Conservation (phyloP, 2,113 vertebrate genomes). For the Syrrhaptes paradoxus region DNA sequence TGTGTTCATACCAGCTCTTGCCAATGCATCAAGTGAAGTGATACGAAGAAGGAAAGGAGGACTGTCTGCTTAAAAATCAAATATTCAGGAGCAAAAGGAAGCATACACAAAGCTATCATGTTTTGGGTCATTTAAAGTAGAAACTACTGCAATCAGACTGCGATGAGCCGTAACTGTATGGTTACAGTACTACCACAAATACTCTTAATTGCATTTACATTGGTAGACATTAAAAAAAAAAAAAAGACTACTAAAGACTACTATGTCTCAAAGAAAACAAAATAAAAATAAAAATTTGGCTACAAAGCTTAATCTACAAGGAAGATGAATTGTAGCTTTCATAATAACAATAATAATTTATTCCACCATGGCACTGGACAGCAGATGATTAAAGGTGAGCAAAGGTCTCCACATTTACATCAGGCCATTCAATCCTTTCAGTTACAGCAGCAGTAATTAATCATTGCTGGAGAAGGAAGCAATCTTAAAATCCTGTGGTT, state of each 20-base stretch:
- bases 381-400: background rate
- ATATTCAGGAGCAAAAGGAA: background rate
- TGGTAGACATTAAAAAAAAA: background rate
- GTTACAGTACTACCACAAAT: background rate
- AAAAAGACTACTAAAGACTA: background rate
- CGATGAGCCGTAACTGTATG: background rate
- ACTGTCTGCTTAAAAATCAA: background rate
- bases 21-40: background rate
- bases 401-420: background rate
- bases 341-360: background rate
- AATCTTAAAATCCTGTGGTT: background rate
- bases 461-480: background rate
- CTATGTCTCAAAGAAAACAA: background rate
- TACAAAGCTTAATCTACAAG: background rate
- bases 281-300: background rate
- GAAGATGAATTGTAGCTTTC: background rate
- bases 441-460: background rate
- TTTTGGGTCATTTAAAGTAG: background rate
- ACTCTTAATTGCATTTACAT: background rate
- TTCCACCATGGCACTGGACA: background rate
- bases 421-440: background rate
- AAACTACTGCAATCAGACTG: background rate
- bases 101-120: background rate
- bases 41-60: background rate
- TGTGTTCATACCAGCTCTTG: background rate